A percentile compares a stretch with the other conserved stretches of the same genome.
Conservation (phyloP, 64 coral and sea anemone genomes). For the Montipora capricornis region DNA sequence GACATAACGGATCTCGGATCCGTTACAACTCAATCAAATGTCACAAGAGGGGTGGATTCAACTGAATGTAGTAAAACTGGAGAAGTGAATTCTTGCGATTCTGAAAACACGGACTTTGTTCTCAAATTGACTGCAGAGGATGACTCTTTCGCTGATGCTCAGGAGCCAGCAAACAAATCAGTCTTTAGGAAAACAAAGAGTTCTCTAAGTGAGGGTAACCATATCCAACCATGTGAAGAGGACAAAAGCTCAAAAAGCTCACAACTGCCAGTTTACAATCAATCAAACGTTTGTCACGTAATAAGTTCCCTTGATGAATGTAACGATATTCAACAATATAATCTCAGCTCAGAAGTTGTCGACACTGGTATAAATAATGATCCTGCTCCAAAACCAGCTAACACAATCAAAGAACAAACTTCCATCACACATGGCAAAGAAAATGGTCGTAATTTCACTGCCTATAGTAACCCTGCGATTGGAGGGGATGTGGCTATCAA, state of each 20-base stretch:
- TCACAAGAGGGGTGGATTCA: neutral
- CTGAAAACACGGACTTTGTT: neutral
- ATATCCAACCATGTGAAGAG: neutral
- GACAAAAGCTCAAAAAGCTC: neutral
- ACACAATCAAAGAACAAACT: neutral
- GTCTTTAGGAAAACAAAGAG: too few species aligned
- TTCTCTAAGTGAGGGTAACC: too few species aligned
- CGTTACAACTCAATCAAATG: neutral
- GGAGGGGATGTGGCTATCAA: neutral
- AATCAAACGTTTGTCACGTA: neutral
- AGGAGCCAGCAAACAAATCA: too few species aligned
- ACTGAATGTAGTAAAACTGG: neutral
- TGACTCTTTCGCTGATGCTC: too few species aligned
- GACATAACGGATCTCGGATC: neutral
- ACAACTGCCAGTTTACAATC: neutral
- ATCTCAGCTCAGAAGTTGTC: neutral
- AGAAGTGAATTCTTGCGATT: neutral
- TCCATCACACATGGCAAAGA: neutral
- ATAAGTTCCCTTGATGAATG: neutral
- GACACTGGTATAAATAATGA: too few species aligned
- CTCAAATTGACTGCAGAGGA: neutral
- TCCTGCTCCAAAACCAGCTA: neutral
- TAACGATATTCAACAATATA: neutral
- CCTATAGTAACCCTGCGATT: neutral
- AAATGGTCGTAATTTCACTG: neutral